These are phyloP conservation scores for Nasonia giraulti DNA, from an alignment of 1,140 invertebrate species.

Conservation along the genomic window DNA sequence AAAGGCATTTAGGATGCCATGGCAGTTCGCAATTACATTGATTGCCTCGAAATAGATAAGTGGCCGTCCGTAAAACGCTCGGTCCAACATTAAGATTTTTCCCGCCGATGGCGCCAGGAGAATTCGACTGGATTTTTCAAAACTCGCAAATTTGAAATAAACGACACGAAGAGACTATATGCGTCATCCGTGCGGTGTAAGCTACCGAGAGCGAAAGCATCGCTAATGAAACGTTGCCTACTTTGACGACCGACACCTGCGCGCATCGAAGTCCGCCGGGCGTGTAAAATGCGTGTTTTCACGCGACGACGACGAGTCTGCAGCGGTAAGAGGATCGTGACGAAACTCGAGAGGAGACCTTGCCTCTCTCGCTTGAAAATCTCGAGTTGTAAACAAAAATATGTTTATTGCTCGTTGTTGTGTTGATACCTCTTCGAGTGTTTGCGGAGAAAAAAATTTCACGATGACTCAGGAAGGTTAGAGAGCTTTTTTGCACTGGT, in stretches of 20 bases:
- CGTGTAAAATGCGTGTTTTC: neutral
- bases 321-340: neutral
- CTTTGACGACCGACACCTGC: neutral
- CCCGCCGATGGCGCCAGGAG: too few species aligned
- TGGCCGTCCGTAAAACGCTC: too few species aligned
- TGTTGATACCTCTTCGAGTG: neutral
- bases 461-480: neutral
- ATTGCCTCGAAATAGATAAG: neutral
- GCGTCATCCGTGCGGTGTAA: neutral
- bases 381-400: neutral
- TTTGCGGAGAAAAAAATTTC: neutral
- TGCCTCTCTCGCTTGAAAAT: slow-evolving; percentile 8
- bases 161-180: too few species aligned
- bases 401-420: neutral
- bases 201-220: neutral
- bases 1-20: neutral
- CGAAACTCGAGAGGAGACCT: neutral
- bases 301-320: too few species aligned
- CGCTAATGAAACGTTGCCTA: neutral
- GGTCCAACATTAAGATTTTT: too few species aligned
- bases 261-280: neutral
- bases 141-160: too few species aligned
- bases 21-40: neutral
- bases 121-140: too few species aligned
- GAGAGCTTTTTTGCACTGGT: too few species aligned